Conservation (phyloP, 2,113 vertebrate species). For the Egretta garzetta region DNA sequence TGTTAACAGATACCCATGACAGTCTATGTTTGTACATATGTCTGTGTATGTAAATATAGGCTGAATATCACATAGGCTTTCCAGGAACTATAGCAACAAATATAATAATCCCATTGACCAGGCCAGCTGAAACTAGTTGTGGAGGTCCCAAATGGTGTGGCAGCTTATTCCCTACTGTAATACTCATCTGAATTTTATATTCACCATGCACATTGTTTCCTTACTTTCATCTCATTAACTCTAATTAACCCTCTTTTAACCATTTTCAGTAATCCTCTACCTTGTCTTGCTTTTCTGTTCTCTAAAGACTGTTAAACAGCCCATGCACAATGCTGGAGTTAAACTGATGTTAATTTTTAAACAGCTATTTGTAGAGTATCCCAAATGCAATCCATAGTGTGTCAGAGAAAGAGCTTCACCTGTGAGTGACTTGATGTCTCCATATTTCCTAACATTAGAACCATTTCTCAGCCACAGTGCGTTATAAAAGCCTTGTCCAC, state of each 20-base stretch:
- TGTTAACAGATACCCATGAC: not conserved
- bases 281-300: not conserved
- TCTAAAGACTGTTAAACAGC: not conserved
- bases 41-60: not conserved
- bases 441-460: not conserved
- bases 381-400: not conserved
- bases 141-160: not conserved
- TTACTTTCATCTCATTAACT: slow-evolving; percentile 20
- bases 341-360: slow-evolving; percentile 1
- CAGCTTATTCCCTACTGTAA: not conserved
- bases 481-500: not conserved
- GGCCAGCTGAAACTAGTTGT: not conserved
- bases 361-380: not conserved
- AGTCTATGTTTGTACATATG: not conserved
- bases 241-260: slow-evolving; percentile 32
- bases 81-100: not conserved
- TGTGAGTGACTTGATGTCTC: not conserved
- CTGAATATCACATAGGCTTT: not conserved
- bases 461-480: not conserved
- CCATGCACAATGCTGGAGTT: not conserved
- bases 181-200: not conserved
- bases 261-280: slow-evolving; percentile 2
- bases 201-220: not conserved
- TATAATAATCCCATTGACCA: not conserved
- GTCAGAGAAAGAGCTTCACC: not conserved